Base-by-base conservation (phyloP, 1,140 invertebrate genomes). In the Mya arenaria region DNA sequence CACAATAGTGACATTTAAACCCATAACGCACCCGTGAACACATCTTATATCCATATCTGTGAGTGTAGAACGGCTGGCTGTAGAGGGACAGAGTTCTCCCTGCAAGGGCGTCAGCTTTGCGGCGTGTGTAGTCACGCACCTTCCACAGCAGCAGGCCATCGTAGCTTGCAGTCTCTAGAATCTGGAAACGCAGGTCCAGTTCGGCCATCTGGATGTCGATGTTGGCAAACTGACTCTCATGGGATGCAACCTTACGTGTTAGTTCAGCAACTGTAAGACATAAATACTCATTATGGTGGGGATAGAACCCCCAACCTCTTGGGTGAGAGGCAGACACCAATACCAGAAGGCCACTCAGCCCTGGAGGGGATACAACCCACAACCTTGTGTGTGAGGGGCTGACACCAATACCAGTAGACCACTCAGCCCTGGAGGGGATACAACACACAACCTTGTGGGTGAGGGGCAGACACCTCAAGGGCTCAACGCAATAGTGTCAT, bases 11-110 rank as follows among this genome's bases (percentile, higher is more conserved):
- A n/a, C n/a, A n/a, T n/a, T n/a, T n/a, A n/a, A n/a, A n/a, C n/a
- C n/a, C n/a, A n/a, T n/a, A 52, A 68, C 65, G 15, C 17, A 90
- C 85, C 4, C 90, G 55, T 1, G 86, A 87, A 85, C 91, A 89
- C 89, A 91, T 90, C 75, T 90, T 91, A 86, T 92, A 92, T 0
- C 91, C 90, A 80, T 84, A 89, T 15, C 86, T 69, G 66, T 78
- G 78, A 0, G 89, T 88, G 71, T 91, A 92, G 80, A 92, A 92
- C 5, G 91, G 91, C 73, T 90, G 90, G 25, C 89, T 90, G 80
- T 91, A 92, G 23, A 91, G 60, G 1, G 88, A 90, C 13, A 87
- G 39, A 0, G 85, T 88, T 25, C 84, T 79, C 25, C 89, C 88
- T 15, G 66, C 82, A 10, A 86, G 78, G 0, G 90, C 88, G 28